A percentile compares a stretch with the other conserved stretches of the same genome.
Evolutionary conservation across 2,113 vertebrate genomes (phyloP).

Genomic region (Odocoileus hemionus): DNA sequence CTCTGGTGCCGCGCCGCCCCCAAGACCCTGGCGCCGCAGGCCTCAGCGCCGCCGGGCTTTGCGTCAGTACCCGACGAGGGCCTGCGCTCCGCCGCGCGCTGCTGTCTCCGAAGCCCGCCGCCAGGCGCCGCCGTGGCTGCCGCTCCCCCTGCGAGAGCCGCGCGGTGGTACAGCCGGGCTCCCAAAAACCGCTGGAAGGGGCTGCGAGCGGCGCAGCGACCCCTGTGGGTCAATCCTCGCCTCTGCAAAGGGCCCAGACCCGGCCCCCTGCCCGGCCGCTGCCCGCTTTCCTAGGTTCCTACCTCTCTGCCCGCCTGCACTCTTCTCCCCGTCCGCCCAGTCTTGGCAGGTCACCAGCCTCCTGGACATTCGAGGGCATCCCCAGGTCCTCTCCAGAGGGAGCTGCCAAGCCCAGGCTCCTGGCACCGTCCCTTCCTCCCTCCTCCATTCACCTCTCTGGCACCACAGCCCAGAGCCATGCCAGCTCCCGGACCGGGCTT

Average conservation of each 20-base stretch:
- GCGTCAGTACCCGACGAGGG: background rate
- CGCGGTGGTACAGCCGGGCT: constrained; percentile 58
- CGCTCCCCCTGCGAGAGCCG: constrained; percentile 39
- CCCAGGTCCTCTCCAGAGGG: constrained; percentile 31
- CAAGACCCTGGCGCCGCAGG: background rate
- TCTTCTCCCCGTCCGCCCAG: background rate
- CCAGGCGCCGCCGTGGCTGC: background rate
- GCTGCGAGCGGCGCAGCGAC: constrained; percentile 49
- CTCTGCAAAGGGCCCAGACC: constrained; percentile 17
- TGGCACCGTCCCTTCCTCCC: constrained; percentile 24
- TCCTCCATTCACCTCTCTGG: constrained; percentile 45
- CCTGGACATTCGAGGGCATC: constrained; percentile 51
- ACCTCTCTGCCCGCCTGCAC: background rate
- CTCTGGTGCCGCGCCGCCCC: background rate
- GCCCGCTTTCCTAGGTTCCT: background rate
- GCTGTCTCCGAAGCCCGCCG: background rate
- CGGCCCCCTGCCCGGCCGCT: background rate
- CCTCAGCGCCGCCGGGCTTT: background rate
- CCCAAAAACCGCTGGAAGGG: background rate
- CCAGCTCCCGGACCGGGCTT: constrained; percentile 8
- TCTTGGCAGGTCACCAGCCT: constrained; percentile 46
- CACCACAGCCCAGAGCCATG: constrained; percentile 23
- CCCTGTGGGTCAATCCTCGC: constrained; percentile 49
- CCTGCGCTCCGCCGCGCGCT: background rate
- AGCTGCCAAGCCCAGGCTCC: constrained; percentile 53